Evolutionary conservation across 2,797 vertebrate genomes (phyloP).

Genomic region (Trematomus bernacchii): DNA sequence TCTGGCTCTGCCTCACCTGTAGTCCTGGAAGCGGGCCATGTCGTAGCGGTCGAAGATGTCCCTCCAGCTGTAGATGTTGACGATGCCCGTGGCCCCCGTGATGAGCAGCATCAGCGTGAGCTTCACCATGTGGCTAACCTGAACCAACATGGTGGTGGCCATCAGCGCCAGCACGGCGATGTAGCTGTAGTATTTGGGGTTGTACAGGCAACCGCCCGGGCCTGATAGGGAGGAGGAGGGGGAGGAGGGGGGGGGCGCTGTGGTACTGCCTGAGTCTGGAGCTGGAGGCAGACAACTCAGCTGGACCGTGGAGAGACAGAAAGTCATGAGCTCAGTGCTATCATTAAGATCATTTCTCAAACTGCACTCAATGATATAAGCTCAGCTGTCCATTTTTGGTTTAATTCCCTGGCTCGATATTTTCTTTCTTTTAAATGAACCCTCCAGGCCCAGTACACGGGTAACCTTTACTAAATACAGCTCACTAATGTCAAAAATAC

Average conservation of each 20-base stretch:
- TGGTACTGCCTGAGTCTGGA: conserved; percentile 55
- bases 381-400: too few relatives aligned
- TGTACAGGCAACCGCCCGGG: conserved; percentile 83
- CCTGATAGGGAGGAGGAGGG: not conserved
- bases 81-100: conserved; percentile 83
- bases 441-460: too few relatives aligned
- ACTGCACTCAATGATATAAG: too few relatives aligned
- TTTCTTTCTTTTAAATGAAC: too few relatives aligned
- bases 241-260: conserved; percentile 15
- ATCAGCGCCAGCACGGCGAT: conserved; percentile 91
- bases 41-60: conserved; percentile 93
- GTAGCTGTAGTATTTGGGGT: conserved; percentile 96
- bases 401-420: too few relatives aligned
- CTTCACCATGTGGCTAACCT: conserved; percentile 99
- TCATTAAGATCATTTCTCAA: not conserved
- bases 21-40: conserved; percentile 85
- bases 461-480: not conserved
- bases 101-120: conserved; percentile 95
- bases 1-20: conserved; percentile 74
- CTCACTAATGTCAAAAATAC: not conserved
- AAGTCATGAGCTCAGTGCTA: not conserved
- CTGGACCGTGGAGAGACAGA: conserved; percentile 72
- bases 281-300: conserved; percentile 88
- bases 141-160: conserved; percentile 97
- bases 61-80: conserved; percentile 94